phyloP scores from a whole-genome alignment of 2,888 invertebrate genomes.

The Spatulosminthurus flaviceps region DNA sequence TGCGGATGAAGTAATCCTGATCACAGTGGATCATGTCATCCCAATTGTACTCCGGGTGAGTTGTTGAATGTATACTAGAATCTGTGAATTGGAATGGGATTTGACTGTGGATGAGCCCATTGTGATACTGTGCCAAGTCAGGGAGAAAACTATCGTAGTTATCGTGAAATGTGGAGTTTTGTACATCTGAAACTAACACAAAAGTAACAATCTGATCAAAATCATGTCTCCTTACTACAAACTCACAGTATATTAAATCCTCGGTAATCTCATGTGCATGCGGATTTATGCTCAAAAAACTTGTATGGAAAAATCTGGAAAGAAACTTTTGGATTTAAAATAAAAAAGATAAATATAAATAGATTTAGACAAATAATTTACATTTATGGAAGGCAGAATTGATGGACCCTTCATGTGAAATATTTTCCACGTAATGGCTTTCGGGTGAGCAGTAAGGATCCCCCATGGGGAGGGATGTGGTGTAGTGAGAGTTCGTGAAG shows the following conservation, averaged over 20 bases:
- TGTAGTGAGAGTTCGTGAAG: conserved; percentile 54
- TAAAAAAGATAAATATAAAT: background rate
- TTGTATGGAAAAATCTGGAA: no score
- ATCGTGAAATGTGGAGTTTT: conserved; percentile 55
- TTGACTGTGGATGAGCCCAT: conserved; percentile 26
- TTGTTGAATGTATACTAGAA: conserved; percentile 29
- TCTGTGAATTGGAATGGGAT: conserved; percentile 23
- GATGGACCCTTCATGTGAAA: conserved; percentile 50
- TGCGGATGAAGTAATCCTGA: conserved; percentile 55
- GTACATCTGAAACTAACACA: conserved; percentile 58
- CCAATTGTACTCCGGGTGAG: conserved; percentile 53
- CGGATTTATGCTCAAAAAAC: no score
- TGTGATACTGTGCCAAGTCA: conserved; percentile 48
- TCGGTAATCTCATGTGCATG: no score
- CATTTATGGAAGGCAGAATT: conserved; percentile 55
- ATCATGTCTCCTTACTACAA: no score
- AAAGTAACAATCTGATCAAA: background rate
- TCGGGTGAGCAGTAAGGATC: conserved; percentile 57
- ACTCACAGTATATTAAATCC: no score
- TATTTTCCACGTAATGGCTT: conserved; percentile 54
- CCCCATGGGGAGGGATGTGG: conserved; percentile 51
- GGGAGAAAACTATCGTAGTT: conserved; percentile 59
- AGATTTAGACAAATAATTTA: conserved; percentile 42
- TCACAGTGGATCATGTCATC: conserved; percentile 58
- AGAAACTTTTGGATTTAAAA: background rate